phyloP scores from a whole-genome alignment of 2,113 vertebrate species.

The Pelecanus crispus region DNA sequence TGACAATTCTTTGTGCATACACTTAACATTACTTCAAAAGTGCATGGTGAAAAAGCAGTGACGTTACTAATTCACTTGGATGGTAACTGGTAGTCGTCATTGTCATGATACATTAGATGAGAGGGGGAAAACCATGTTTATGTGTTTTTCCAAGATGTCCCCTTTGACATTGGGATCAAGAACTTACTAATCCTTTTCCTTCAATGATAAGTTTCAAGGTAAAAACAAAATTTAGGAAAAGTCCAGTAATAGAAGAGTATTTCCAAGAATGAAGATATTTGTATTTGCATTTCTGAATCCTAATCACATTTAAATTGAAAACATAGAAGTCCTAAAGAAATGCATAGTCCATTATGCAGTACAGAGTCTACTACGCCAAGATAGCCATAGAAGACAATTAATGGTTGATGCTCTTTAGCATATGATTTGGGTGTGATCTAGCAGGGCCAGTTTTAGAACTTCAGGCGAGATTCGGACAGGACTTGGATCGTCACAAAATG shows the following conservation, averaged over 20 bases:
- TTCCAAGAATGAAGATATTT: not conserved
- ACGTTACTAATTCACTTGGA: not conserved
- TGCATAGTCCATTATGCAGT: not conserved
- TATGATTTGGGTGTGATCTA: not conserved
- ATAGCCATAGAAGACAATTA: not conserved
- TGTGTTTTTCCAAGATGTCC: constrained; percentile 72
- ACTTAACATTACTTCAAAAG: not conserved
- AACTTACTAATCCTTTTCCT: constrained; percentile 75
- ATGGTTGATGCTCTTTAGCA: not conserved
- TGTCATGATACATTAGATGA: constrained; percentile 63
- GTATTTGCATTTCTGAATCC: not conserved
- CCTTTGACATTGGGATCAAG: constrained; percentile 76
- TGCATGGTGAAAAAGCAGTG: not conserved
- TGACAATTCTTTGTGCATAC: not conserved
- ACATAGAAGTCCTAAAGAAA: not conserved
- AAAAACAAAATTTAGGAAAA: constrained; percentile 39
- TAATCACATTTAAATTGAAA: not conserved
- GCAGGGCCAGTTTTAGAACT: not conserved
- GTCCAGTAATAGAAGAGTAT: not conserved
- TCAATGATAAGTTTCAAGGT: constrained; percentile 64
- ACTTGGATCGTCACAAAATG: not conserved
- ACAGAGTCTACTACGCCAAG: not conserved
- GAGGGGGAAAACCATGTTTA: constrained; percentile 71
- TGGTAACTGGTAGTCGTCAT: not conserved
- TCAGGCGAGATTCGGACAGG: not conserved